Percentiles rank a stretch among this genome's conserved stretches.
Conservation (phyloP, 1,140 invertebrate species). For the Drosophila equinoxialis region DNA sequence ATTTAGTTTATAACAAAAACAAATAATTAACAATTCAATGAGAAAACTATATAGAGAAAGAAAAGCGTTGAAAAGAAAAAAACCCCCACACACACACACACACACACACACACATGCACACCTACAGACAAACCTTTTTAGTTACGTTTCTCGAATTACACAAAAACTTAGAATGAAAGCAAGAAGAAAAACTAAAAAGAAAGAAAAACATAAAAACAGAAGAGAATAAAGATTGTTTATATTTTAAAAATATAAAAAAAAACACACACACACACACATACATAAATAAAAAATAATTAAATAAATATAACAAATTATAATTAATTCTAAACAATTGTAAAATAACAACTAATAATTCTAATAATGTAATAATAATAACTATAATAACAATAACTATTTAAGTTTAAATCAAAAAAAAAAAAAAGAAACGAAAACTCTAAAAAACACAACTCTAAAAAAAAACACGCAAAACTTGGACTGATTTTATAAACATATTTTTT, state of each 20-base stretch:
- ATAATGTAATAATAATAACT: constrained; percentile 17
- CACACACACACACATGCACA: not conserved
- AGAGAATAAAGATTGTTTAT: constrained; percentile 82
- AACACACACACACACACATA: constrained; percentile 25
- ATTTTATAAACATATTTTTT: constrained; percentile 81
- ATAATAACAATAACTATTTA: constrained; percentile 49
- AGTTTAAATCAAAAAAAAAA: constrained; percentile 61
- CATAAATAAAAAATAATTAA: constrained; percentile 45
- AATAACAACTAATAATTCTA: constrained; percentile 56
- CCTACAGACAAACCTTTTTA: not conserved
- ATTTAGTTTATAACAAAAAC: constrained; percentile 42
- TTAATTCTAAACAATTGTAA: constrained; percentile 53
- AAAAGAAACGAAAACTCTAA: constrained; percentile 16
- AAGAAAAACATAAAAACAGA: constrained; percentile 48
- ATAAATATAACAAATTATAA: constrained; percentile 31
- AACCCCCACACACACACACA: not conserved
- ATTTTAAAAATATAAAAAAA: constrained; percentile 78
- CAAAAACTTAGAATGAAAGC: constrained; percentile 24
- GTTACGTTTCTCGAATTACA: constrained; percentile 48
- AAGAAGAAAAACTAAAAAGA: constrained; percentile 16
- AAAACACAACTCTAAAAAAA: constrained; percentile 30
- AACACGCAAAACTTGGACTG: constrained; percentile 79
- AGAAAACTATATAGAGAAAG: constrained; percentile 28
- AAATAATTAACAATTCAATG: constrained; percentile 38
- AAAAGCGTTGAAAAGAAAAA: constrained; percentile 22